Evolutionary conservation across 64 coral and sea anemone species (phyloP), one percentile per base, ranked within the genome.

Genomic region (Stylophora pistillata): DNA sequence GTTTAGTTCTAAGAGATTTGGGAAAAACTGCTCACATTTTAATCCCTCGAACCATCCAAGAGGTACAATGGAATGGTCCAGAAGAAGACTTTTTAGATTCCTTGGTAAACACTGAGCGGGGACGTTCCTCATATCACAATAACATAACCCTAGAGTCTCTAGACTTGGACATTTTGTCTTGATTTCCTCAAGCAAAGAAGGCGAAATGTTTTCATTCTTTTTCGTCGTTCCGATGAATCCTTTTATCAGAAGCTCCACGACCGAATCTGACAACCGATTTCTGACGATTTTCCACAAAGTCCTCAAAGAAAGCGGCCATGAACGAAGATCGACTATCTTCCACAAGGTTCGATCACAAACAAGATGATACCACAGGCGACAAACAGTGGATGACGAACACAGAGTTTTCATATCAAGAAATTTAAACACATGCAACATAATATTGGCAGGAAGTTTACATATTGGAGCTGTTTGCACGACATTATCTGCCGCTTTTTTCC

Each of bases 141-240:
- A 93, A 15, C 87, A 93, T 20, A 99, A 82, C 25, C 86, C 89
- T 56, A 99, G 88, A 47, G 80, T 90, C 55, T 93, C 90, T 4
- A 99, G 82, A 73, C 89, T 90, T 27, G 88, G 81, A 58, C 93
- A 95, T 81, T 91, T 99, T 72, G 77, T 85, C 76, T 92, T 89
- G 64, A 99, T 95, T 70, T 99, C 97, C 74, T 95, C 93, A 10
- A 99, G 84, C 73, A 99, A 87, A 23, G 97, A 92, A 0, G 86
- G 82, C 20, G 97, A 99, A 60, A 99, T 79, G 18, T 95, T 99
- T 78, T 95, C 97, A 20, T 69, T 78, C 69, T 95, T 99, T 92
- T 99, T 99, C n/a, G 97, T 84, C 2, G 97, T 95, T 58, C 93
- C 94, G 79, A 99, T 92, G 52, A 95, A 92, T 32, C 97, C 97